Evolutionary conservation across 2,797 vertebrate genomes (phyloP).

Genomic region (Anguilla obscura): DNA sequence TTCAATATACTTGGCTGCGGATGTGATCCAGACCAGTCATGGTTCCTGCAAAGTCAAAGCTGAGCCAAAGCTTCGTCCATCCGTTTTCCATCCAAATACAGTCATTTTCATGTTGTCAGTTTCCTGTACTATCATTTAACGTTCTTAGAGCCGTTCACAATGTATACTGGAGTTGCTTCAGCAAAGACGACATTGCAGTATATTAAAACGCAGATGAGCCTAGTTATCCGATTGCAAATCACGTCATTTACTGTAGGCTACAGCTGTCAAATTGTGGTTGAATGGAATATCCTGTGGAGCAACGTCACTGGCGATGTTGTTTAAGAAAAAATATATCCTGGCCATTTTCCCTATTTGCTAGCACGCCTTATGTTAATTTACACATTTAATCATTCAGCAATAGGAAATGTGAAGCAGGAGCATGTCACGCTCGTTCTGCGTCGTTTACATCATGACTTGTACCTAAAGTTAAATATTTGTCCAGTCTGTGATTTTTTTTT

Average conservation of each 20-base stretch:
- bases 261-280: not conserved
- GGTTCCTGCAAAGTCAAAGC: conserved; percentile 27
- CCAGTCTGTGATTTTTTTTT: not conserved
- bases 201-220: not conserved
- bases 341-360: not conserved
- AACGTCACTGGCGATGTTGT: not conserved
- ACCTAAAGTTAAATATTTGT: not conserved
- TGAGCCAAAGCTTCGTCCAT: not conserved
- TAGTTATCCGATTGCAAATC: not conserved
- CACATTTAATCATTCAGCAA: not conserved
- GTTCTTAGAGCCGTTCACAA: not conserved
- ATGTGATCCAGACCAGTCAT: not conserved
- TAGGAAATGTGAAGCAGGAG: not conserved
- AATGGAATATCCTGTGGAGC: not conserved
- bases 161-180: not conserved
- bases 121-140: not conserved
- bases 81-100: not conserved
- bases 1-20: not conserved
- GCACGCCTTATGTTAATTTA: not conserved
- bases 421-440: not conserved
- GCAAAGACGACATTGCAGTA: not conserved
- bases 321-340: not conserved
- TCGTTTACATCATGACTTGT: not conserved
- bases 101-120: not conserved
- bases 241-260: not conserved